Conservation (phyloP, 2,113 vertebrate genomes). For the Sterrhoptilus dennistouni region DNA sequence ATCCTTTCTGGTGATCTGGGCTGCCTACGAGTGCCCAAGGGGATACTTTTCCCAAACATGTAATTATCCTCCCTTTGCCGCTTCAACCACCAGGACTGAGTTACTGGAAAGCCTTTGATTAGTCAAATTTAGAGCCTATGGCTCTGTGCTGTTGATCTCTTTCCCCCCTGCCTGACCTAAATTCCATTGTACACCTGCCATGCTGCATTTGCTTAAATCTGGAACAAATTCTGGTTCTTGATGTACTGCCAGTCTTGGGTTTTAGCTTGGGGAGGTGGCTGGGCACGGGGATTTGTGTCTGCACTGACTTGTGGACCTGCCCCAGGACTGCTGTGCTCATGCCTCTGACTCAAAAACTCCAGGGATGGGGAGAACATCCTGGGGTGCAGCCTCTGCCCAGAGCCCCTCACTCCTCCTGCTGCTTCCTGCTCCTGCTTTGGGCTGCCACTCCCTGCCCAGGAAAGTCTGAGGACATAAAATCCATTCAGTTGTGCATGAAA, state of each 20-base stretch:
- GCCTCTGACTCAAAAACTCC: neutral
- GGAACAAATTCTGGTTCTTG: constrained; percentile 30
- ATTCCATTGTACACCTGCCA: constrained; percentile 55
- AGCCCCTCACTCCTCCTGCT: neutral
- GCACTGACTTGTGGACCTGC: neutral
- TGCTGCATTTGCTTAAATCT: neutral
- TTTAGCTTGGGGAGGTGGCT: neutral
- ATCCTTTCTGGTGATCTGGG: neutral
- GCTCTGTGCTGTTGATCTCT: neutral
- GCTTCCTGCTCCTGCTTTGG: neutral
- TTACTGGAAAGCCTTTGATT: neutral
- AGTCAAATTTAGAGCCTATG: neutral
- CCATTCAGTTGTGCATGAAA: neutral
- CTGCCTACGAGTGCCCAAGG: neutral
- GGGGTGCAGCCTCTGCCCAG: neutral
- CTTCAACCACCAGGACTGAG: neutral
- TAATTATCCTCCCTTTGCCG: constrained; percentile 11
- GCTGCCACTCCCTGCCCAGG: neutral
- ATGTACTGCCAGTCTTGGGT: constrained; percentile 32
- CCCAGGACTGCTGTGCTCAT: neutral
- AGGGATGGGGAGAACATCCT: fast-evolving
- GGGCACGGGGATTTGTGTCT: neutral
- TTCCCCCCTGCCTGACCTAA: constrained; percentile 21
- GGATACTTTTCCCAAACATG: neutral
- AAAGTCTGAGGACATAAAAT: neutral